A percentile compares a stretch with the other conserved stretches of the same genome.
Evolutionary conservation across 2,113 vertebrate genomes (phyloP).

Genomic region (Miniopterus natalensis): DNA sequence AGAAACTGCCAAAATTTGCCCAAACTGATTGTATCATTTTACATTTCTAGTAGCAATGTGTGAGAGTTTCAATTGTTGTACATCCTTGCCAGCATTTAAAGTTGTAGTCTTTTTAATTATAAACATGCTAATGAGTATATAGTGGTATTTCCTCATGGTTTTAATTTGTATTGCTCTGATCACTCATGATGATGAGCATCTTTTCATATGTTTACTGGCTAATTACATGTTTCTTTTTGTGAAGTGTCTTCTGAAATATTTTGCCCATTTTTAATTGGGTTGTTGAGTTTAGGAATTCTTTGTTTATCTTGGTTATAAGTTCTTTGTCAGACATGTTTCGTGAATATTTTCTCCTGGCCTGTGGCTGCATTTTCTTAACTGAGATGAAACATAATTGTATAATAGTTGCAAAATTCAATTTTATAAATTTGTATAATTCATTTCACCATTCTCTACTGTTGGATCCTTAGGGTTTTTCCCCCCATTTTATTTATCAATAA

Average conservation of each 20-base stretch:
- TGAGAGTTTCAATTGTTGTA: background rate
- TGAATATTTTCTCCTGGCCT: slow-evolving; percentile 6
- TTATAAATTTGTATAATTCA: background rate
- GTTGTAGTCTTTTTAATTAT: background rate
- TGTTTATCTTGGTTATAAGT: background rate
- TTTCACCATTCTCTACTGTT: slow-evolving; percentile 1
- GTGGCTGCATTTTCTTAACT: background rate
- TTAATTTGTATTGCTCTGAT: background rate
- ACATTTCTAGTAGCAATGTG: background rate
- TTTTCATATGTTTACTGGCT: background rate
- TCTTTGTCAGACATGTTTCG: background rate
- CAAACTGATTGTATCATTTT: slow-evolving; percentile 13
- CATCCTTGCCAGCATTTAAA: background rate
- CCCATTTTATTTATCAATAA: background rate
- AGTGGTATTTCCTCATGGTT: background rate
- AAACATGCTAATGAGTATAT: background rate
- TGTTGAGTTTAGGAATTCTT: background rate
- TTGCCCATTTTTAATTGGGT: background rate
- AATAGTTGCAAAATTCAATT: background rate
- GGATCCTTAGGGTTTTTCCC: background rate
- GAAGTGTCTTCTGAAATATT: background rate
- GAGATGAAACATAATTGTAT: background rate
- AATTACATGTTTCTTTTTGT: background rate
- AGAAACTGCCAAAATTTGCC: slow-evolving; percentile 17
- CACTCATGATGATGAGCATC: background rate